phyloP scores from a whole-genome alignment of 2,888 invertebrate species.

The Caenorhabditis doughertyi region DNA sequence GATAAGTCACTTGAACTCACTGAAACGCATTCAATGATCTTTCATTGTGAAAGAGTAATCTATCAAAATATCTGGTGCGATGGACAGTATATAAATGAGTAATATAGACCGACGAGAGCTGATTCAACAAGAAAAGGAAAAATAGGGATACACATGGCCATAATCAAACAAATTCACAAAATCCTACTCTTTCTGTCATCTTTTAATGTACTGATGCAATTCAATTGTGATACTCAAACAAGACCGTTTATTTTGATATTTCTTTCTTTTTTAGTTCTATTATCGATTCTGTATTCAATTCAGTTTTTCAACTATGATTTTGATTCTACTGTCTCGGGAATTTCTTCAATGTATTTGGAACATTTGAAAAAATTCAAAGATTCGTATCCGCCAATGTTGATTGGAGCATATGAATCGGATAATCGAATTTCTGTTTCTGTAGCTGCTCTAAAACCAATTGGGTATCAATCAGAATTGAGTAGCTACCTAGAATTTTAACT shows the following conservation, averaged over 20 bases:
- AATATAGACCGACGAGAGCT: constrained; percentile 1
- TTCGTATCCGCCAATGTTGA: constrained; percentile 38
- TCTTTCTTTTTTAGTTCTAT: constrained; percentile 24
- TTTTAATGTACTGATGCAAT: neutral
- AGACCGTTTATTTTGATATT: constrained; percentile 4
- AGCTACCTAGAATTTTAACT: neutral
- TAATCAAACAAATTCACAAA: neutral
- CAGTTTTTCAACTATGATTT: constrained; percentile 21
- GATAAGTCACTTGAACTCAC: too few relatives aligned
- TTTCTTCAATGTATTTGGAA: constrained; percentile 35
- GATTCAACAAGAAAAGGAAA: constrained; percentile 38
- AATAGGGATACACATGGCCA: constrained; percentile 2
- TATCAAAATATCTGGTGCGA: neutral
- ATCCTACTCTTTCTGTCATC: neutral
- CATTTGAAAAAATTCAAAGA: constrained; percentile 35
- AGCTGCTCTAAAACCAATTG: constrained; percentile 47
- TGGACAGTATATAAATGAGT: constrained; percentile 2
- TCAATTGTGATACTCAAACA: constrained; percentile 6
- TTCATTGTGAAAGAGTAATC: neutral
- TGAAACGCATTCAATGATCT: too few relatives aligned
- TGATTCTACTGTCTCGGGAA: constrained; percentile 2
- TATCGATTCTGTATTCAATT: constrained; percentile 28
- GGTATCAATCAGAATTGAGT: neutral
- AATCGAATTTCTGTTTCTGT: constrained; percentile 44
- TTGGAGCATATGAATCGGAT: constrained; percentile 34